phyloP scores from a whole-genome alignment of 2,113 vertebrate genomes.

The Grallaria varia region DNA sequence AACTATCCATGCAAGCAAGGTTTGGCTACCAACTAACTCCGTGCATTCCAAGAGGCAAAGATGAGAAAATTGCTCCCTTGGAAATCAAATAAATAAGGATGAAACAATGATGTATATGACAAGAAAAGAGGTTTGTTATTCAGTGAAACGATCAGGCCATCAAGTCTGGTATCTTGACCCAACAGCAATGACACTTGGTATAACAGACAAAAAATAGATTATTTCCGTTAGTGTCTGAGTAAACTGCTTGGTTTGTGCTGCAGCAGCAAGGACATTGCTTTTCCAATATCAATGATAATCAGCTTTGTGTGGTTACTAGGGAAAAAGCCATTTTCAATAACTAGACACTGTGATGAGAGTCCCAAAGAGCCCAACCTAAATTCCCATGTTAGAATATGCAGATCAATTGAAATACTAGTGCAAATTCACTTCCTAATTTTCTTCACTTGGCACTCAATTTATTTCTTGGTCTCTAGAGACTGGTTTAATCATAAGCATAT shows the following conservation, averaged over 20 bases:
- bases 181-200: neutral
- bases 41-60: neutral
- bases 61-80: neutral
- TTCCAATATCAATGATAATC: neutral
- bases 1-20: neutral
- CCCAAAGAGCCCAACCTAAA: neutral
- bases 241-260: neutral
- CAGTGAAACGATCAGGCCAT: neutral
- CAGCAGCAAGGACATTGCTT: neutral
- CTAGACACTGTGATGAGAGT: neutral
- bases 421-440: slow-evolving; percentile 13
- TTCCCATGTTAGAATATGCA: neutral
- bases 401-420: neutral
- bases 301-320: neutral
- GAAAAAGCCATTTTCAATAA: neutral
- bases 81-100: neutral
- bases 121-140: neutral
- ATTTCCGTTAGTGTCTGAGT: neutral
- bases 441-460: slow-evolving; percentile 22
- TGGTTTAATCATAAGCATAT: slow-evolving; percentile 16
- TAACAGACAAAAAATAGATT: neutral
- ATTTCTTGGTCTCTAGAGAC: neutral
- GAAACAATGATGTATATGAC: neutral
- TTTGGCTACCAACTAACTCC: neutral
- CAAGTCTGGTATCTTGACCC: neutral